Evolutionary conservation across 2,888 invertebrate genomes (phyloP).

Genomic region (Drosophila nigritarsus): DNA sequence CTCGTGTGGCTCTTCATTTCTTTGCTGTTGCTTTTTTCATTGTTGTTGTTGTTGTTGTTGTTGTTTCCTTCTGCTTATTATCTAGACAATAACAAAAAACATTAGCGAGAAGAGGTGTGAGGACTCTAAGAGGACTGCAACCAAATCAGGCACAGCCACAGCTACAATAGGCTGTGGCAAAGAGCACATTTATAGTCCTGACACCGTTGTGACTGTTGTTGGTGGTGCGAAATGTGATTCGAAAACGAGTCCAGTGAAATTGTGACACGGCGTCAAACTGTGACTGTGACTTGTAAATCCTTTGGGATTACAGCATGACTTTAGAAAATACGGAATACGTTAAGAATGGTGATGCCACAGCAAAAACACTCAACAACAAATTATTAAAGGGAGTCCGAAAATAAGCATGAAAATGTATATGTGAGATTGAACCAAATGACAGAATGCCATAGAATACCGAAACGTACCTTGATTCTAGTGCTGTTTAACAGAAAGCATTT

Average conservation of each 20-base stretch:
- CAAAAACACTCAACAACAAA: neutral
- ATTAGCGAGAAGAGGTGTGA: slow-evolving; percentile 6
- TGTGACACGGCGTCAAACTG: slow-evolving; percentile 8
- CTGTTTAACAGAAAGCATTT: too few relatives aligned
- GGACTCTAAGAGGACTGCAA: slow-evolving; percentile 22
- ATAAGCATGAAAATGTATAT: neutral
- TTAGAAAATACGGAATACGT: neutral
- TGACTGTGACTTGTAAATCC: slow-evolving; percentile 7
- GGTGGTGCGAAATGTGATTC: slow-evolving; percentile 22
- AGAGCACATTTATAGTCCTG: neutral
- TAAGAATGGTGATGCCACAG: neutral
- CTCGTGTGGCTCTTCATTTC: neutral
- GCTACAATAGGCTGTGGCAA: slow-evolving; percentile 33
- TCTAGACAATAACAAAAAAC: slow-evolving; percentile 46
- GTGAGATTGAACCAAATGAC: neutral
- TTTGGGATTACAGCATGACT: slow-evolving; percentile 15
- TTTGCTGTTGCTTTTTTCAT: slow-evolving; percentile 12
- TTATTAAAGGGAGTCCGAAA: neutral
- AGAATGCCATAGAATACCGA: neutral
- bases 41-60: slow-evolving; percentile 17
- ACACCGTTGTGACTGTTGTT: slow-evolving; percentile 25
- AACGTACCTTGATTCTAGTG: neutral
- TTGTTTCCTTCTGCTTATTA: slow-evolving; percentile 50
- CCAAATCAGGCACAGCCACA: slow-evolving; percentile 30
- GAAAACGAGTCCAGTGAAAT: slow-evolving; percentile 12